These are phyloP conservation scores for Ennomos fuscantarius DNA, from an alignment of 2,888 invertebrate species.

Conservation along the genomic window DNA sequence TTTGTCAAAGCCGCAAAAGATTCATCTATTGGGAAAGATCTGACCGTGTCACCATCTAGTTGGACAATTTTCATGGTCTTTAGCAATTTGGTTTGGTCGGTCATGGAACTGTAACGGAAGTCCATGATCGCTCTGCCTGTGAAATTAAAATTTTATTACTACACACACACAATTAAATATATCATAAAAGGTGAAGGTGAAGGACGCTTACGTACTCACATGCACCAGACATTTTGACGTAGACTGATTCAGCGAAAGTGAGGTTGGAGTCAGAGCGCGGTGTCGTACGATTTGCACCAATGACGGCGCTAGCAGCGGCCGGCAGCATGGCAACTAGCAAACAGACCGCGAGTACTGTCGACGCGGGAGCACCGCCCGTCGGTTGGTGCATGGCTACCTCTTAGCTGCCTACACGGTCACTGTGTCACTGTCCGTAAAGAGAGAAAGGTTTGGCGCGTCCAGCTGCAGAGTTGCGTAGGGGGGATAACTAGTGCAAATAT, in stretches of 20 bases:
- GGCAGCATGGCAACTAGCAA: conserved; percentile 43
- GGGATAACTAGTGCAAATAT: conserved; percentile 72
- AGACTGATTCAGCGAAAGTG: conserved; percentile 73
- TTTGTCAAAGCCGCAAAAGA: conserved; percentile 66
- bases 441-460: conserved; percentile 73
- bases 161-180: conserved; percentile 1
- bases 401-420: conserved; percentile 75
- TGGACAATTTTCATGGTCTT: conserved; percentile 74
- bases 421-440: conserved; percentile 74
- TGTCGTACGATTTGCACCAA: conserved; percentile 28
- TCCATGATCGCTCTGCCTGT: conserved; percentile 79
- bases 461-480: conserved; percentile 53
- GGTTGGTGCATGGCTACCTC: conserved; percentile 69
- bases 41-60: conserved; percentile 55
- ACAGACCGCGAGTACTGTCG: conserved; percentile 53
- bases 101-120: conserved; percentile 63
- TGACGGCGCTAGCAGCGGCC: conserved; percentile 38
- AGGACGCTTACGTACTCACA: conserved; percentile 65
- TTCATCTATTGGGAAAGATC: conserved; percentile 68
- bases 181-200: conserved; percentile 29
- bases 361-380: conserved; percentile 50
- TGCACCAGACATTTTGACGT: conserved; percentile 73
- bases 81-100: conserved; percentile 62
- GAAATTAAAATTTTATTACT: conserved; percentile 26
- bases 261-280: conserved; percentile 49